Evolutionary conservation across 2,888 invertebrate genomes (phyloP).

Genomic region (Coronaproctus castanopsis): DNA sequence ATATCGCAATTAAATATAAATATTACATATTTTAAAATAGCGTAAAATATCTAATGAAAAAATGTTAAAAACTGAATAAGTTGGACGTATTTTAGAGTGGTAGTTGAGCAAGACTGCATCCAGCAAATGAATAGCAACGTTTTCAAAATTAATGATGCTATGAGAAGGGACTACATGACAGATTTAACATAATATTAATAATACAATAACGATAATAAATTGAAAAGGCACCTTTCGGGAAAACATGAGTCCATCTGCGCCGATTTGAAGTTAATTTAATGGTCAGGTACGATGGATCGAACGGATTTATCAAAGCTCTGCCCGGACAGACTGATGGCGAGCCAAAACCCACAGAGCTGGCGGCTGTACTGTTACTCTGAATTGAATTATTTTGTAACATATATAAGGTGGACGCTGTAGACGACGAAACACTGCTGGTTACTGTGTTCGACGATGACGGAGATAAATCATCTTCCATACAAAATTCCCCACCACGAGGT

Average conservation of each 20-base stretch:
- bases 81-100: too few species aligned
- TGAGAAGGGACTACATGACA: too few species aligned
- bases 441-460: slow-evolving; percentile 26
- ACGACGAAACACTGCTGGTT: slow-evolving; percentile 33
- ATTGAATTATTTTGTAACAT: slow-evolving; percentile 3
- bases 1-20: neutral
- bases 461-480: slow-evolving; percentile 6
- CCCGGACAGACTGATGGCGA: slow-evolving; percentile 26
- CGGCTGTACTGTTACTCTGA: slow-evolving; percentile 17
- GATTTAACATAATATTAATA: too few species aligned
- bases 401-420: slow-evolving; percentile 18
- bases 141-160: too few species aligned
- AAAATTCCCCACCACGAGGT: slow-evolving; percentile 1
- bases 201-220: too few species aligned
- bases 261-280: slow-evolving; percentile 89
- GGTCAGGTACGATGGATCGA: slow-evolving; percentile 91
- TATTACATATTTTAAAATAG: neutral
- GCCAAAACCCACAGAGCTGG: slow-evolving; percentile 33
- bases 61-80: too few species aligned
- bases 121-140: too few species aligned
- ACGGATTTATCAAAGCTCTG: slow-evolving; percentile 84
- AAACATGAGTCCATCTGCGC: slow-evolving; percentile 94
- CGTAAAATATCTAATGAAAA: too few species aligned
- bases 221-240: slow-evolving; percentile 83
- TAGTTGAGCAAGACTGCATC: too few species aligned